Evolutionary conservation across 2,113 vertebrate genomes (phyloP).

Genomic region (Cephalopholis sonnerati): DNA sequence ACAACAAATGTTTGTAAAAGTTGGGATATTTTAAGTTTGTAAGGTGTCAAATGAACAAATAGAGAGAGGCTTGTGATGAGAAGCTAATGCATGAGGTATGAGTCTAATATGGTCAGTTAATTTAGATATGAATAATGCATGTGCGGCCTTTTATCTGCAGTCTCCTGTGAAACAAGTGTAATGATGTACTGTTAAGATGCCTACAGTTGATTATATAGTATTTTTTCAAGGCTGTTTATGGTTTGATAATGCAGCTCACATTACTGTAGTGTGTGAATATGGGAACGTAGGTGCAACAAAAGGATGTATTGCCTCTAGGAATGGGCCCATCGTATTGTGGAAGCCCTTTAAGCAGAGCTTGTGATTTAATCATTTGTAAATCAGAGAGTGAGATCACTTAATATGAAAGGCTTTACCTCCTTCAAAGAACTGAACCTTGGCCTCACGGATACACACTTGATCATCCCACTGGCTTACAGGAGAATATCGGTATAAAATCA

Average conservation of each 20-base stretch:
- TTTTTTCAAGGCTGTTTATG: constrained; percentile 15
- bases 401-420: constrained; percentile 66
- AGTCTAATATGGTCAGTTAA: not conserved
- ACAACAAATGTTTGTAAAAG: constrained; percentile 27
- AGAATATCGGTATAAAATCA: constrained; percentile 71
- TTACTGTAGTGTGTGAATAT: constrained; percentile 1
- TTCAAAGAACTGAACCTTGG: constrained; percentile 68
- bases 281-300: constrained; percentile 19
- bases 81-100: not conserved
- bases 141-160: constrained; percentile 4
- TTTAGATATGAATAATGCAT: constrained; percentile 36
- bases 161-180: constrained; percentile 18
- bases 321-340: constrained; percentile 6
- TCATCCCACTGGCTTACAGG: constrained; percentile 50
- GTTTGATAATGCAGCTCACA: not conserved
- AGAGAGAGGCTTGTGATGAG: not conserved
- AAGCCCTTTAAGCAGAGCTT: constrained; percentile 31
- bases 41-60: constrained; percentile 4
- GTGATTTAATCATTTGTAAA: constrained; percentile 67
- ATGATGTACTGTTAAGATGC: constrained; percentile 9
- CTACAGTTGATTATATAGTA: not conserved
- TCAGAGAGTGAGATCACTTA: constrained; percentile 60
- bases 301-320: constrained; percentile 14
- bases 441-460: constrained; percentile 49
- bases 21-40: not conserved